A percentile compares a stretch with the other conserved stretches of the same genome.
phyloP scores from a whole-genome alignment of 2,888 invertebrate genomes.

The Mesorhabditis spiculigera region DNA sequence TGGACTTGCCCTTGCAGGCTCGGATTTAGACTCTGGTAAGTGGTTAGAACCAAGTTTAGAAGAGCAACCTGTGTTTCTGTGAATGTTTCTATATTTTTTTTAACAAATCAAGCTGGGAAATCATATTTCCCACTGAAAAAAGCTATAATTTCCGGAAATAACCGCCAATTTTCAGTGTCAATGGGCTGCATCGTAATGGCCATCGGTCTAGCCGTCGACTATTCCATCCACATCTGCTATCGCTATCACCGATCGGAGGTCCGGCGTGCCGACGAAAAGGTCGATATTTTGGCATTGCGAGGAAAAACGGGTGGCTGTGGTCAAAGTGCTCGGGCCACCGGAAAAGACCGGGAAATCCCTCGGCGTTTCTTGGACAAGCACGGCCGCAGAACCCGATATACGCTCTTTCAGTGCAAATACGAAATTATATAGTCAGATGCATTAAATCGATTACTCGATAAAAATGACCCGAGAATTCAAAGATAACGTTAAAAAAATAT shows the following conservation, averaged over 20 bases:
- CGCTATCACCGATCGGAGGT: slow-evolving; percentile 52
- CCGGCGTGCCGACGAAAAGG: slow-evolving; percentile 42
- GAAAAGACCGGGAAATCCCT: too few species aligned
- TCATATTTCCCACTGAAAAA: too few species aligned
- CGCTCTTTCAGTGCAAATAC: not conserved
- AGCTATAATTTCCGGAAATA: not conserved
- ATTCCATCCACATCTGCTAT: slow-evolving; percentile 57
- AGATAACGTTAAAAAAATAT: too few species aligned
- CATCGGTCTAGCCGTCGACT: slow-evolving; percentile 57
- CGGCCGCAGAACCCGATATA: too few species aligned
- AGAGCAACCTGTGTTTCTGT: too few species aligned
- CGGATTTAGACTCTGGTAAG: slow-evolving; percentile 53
- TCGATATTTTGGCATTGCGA: slow-evolving; percentile 9
- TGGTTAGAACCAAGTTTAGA: too few species aligned
- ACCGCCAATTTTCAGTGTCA: slow-evolving; percentile 29
- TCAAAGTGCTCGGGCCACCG: too few species aligned
- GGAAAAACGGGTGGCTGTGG: not conserved
- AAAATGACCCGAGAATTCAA: too few species aligned
- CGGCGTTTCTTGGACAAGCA: too few species aligned
- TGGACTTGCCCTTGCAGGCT: slow-evolving; percentile 52
- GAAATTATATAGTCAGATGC: not conserved
- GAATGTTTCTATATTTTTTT: too few species aligned
- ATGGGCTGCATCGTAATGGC: slow-evolving; percentile 58
- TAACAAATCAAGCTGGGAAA: too few species aligned
- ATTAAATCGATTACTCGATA: too few species aligned